Evolutionary conservation across 2,113 vertebrate genomes (phyloP).

Genomic region (Balaenoptera acutorostrata): DNA sequence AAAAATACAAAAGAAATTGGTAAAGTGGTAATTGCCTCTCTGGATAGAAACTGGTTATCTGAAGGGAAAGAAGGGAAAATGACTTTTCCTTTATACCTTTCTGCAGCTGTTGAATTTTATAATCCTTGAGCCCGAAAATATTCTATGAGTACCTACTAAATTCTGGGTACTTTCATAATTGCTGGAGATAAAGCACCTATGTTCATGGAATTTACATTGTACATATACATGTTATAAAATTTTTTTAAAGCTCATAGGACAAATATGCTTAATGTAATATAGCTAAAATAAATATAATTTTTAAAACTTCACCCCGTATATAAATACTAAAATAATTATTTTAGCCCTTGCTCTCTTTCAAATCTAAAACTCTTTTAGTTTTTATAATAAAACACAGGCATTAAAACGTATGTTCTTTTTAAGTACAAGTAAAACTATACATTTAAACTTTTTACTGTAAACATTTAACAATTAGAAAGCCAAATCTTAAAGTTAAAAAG

Average conservation of each 20-base stretch:
- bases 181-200: background rate
- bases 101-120: background rate
- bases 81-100: background rate
- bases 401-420: background rate
- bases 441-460: background rate
- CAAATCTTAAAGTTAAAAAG: background rate
- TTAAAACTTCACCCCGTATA: background rate
- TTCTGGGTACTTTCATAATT: background rate
- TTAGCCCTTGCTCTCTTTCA: background rate
- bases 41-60: background rate
- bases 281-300: background rate
- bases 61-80: background rate
- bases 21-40: background rate
- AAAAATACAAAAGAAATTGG: background rate
- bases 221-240: background rate
- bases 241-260: background rate
- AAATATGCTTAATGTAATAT: background rate
- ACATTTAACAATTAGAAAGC: background rate
- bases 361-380: background rate
- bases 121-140: background rate
- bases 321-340: background rate
- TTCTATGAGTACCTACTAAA: background rate
- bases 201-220: background rate
- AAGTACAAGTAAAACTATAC: background rate
- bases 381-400: background rate